Base-by-base conservation (phyloP, 2,888 invertebrate species). In the Limenitis camilla region DNA sequence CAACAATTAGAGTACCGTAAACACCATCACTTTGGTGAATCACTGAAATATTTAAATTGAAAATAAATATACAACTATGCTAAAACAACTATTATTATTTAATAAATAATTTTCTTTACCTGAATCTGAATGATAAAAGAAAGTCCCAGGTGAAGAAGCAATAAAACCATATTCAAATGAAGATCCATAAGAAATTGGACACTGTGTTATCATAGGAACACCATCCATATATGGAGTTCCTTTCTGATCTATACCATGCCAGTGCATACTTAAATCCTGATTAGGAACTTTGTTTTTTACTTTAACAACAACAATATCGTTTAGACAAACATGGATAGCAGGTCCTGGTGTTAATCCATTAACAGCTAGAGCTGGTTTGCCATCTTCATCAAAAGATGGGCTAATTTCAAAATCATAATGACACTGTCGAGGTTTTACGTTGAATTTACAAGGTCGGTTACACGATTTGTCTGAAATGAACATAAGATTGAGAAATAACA, bases 191-290 rank as follows among this genome's bases (percentile, higher is more conserved):
- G 87, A 77, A 60, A 94, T 92, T 0, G 93, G 93, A 63, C 93
- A 94, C 68, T 94, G 94, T 0, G 93, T 93, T n/a, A 94, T 83
- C 89, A 93, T 90, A 0, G 93, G 92, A 4, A 91, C 92, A 1
- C 94, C 94, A 62, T 94, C 94, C 93, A 93, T 93, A 65, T 89
- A 91, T 0, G 93, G 93, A 3, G 92, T 90, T 30, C 89, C 89
- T 64, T 87, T 76, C 73, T 91, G 90, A 30, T 82, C 79, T 5
- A 88, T 52, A 0, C 95, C 95, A 67, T 94, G 92, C 94, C 94
- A 95, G 70, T 95, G 95, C 7, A 95, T 82, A 6, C 92, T 88
- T 1, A 92, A 74, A 45, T 91, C 91, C 66, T 92, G 90, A 29
- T 91, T 91, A 0, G 91, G 90, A 49, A 94, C 80, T 63, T 89